Percentiles rank a stretch among this genome's conserved stretches.
These are phyloP conservation scores for Anagyrus pseudococci DNA, from an alignment of 2,888 invertebrate genomes.

Conservation along the genomic window DNA sequence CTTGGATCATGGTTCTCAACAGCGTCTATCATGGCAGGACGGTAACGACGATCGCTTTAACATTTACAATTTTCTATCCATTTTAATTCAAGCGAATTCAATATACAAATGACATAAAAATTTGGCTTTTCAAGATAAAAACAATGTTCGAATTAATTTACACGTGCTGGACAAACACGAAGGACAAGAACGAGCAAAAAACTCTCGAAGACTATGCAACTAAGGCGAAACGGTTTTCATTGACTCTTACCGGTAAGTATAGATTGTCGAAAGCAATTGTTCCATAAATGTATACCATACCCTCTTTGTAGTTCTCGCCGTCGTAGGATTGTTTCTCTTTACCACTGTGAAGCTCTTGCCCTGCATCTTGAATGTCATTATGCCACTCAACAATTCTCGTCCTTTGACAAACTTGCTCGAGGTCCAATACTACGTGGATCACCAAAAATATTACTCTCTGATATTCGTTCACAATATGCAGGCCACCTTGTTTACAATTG, in stretches of 20 bases:
- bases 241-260: conserved; percentile 1
- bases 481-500: background rate
- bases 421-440: conserved; percentile 23
- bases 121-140: conserved; percentile 18
- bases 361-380: background rate
- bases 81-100: no score
- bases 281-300: background rate
- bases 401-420: conserved; percentile 12
- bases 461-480: conserved; percentile 24
- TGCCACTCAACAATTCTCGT: conserved; percentile 12
- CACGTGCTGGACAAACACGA: conserved; percentile 5
- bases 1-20: conserved; percentile 5
- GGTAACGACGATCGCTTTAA: no score
- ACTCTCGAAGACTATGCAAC: conserved; percentile 5
- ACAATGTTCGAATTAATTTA: conserved; percentile 6
- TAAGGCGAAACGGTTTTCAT: conserved; percentile 5
- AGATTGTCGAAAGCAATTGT: background rate
- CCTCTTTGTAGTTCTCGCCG: background rate
- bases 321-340: background rate
- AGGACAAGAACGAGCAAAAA: conserved; percentile 1
- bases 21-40: no score
- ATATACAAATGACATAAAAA: no score
- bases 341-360: conserved; percentile 10
- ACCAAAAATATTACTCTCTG: conserved; percentile 8
- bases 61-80: background rate